Conservation (phyloP, 2,113 vertebrate genomes). For the Caretta caretta region DNA sequence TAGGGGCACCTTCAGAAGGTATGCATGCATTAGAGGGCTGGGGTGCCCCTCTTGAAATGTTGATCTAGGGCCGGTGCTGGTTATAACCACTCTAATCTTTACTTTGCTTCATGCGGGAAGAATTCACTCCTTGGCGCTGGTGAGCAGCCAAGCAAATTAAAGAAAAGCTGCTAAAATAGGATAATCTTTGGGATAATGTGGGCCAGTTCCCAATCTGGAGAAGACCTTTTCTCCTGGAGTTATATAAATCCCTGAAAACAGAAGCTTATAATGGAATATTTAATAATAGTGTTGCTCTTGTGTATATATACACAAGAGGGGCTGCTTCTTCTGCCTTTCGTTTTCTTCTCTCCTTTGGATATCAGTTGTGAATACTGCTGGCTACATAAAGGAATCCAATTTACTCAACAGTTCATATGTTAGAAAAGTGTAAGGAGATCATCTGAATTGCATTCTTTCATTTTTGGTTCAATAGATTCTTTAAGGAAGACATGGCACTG, state of each 20-base stretch:
- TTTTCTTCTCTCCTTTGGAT: neutral
- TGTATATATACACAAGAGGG: neutral
- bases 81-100: conserved; percentile 8
- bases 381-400: neutral
- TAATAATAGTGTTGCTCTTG: neutral
- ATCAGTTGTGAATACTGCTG: neutral
- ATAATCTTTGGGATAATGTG: conserved; percentile 46
- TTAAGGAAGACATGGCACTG: conserved; percentile 42
- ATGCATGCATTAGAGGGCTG: neutral
- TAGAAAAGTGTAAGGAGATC: conserved; percentile 30
- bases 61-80: neutral
- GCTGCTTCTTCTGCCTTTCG: neutral
- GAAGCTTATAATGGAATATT: neutral
- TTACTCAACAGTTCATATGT: conserved; percentile 38
- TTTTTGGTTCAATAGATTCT: conserved; percentile 50
- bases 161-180: conserved; percentile 65
- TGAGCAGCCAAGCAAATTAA: conserved; percentile 44
- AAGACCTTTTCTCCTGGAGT: neutral
- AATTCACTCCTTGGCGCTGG: neutral
- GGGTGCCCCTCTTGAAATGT: neutral
- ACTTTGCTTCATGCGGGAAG: conserved; percentile 17
- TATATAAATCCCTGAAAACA: neutral
- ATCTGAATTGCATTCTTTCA: conserved; percentile 13
- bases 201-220: conserved; percentile 41
- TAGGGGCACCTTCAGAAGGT: neutral